These are phyloP conservation scores for Rhinoraja longicauda DNA, from an alignment of 2,797 vertebrate species.

Conservation along the genomic window DNA sequence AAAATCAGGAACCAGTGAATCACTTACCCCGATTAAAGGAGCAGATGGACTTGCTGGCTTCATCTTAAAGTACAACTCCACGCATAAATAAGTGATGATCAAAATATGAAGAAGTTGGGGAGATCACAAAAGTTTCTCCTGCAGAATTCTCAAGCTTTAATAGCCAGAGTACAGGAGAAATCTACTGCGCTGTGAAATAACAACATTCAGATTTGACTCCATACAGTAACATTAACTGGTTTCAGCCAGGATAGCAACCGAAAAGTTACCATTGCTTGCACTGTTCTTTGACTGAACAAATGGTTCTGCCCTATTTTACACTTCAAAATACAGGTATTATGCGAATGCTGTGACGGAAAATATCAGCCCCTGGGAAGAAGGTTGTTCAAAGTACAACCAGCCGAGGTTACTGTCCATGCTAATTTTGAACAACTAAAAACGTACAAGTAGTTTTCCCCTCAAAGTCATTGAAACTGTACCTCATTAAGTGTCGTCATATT, in stretches of 20 bases:
- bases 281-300: neutral
- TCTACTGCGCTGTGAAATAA: neutral
- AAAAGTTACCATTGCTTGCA: neutral
- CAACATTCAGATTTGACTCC: neutral
- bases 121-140: neutral
- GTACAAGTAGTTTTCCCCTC: neutral
- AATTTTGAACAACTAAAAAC: neutral
- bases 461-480: neutral
- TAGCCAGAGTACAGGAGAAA: neutral
- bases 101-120: neutral
- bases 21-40: neutral
- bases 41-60: neutral
- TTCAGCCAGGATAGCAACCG: too few species aligned
- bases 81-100: neutral
- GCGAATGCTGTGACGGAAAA: neutral
- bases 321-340: neutral
- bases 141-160: neutral
- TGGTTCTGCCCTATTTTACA: neutral
- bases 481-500: neutral
- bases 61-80: neutral
- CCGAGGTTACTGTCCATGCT: neutral
- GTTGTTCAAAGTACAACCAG: neutral
- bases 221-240: neutral
- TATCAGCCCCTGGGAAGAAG: neutral
- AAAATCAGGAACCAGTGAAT: neutral